Evolutionary conservation across 2,888 invertebrate species (phyloP).

Genomic region (Pseudococcus viburni): DNA sequence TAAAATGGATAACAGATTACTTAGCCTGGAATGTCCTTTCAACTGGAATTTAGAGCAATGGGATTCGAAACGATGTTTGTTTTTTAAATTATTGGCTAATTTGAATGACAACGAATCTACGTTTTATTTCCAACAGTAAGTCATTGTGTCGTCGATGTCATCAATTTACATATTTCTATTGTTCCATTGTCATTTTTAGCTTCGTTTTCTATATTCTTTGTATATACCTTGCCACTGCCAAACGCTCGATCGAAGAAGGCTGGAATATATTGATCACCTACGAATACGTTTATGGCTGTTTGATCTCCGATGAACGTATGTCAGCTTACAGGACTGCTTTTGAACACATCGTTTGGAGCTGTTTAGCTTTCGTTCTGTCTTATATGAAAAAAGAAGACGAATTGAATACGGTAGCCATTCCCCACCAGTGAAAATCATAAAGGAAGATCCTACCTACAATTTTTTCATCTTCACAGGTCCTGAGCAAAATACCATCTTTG

Average conservation of each 20-base stretch:
- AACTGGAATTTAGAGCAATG: slow-evolving; percentile 52
- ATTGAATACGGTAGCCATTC: neutral
- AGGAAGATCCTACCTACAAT: neutral
- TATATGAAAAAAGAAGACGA: slow-evolving; percentile 56
- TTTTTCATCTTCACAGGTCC: neutral
- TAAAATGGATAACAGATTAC: slow-evolving; percentile 46
- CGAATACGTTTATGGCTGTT: slow-evolving; percentile 53
- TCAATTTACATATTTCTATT: neutral
- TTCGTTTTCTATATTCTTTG: slow-evolving; percentile 56
- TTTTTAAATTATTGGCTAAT: slow-evolving; percentile 40
- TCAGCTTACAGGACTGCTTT: slow-evolving; percentile 43
- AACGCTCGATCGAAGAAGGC: slow-evolving; percentile 52
- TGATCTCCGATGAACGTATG: slow-evolving; percentile 48
- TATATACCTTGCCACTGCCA: slow-evolving; percentile 38
- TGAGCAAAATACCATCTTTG: slow-evolving; percentile 17
- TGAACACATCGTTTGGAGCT: slow-evolving; percentile 52
- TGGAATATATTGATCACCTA: slow-evolving; percentile 57
- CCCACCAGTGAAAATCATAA: neutral
- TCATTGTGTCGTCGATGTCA: neutral
- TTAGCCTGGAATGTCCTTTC: slow-evolving; percentile 29
- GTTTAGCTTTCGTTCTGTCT: slow-evolving; percentile 39
- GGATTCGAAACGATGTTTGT: slow-evolving; percentile 48
- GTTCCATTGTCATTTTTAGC: neutral
- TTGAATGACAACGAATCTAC: slow-evolving; percentile 38
- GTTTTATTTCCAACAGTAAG: slow-evolving; percentile 44